Percentiles rank a stretch among this genome's conserved stretches.
Evolutionary conservation across 2,797 vertebrate genomes (phyloP).

Genomic region (Cyclopterus lumpus): DNA sequence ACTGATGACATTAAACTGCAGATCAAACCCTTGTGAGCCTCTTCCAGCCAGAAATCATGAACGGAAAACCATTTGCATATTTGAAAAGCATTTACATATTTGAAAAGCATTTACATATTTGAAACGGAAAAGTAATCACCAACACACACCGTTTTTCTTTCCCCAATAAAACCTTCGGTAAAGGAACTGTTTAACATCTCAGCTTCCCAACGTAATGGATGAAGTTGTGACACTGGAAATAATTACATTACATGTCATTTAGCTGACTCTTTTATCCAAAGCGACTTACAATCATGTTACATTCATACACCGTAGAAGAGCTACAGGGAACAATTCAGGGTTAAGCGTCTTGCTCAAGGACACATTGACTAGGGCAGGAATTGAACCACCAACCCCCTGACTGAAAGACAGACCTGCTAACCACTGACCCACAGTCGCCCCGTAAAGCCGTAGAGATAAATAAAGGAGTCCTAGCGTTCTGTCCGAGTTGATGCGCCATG

Average conservation of each 20-base stretch:
- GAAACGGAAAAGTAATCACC: slow-evolving; percentile 68
- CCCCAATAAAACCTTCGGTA: slow-evolving; percentile 68
- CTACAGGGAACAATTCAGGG: too few relatives aligned
- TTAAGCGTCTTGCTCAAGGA: too few relatives aligned
- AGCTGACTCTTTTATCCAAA: too few relatives aligned
- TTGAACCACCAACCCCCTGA: too few relatives aligned
- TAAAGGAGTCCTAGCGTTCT: slow-evolving; percentile 55
- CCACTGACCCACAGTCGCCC: too few relatives aligned
- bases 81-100: slow-evolving; percentile 68
- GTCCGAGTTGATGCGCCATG: slow-evolving; percentile 65
- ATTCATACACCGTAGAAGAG: too few relatives aligned
- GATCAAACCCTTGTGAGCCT: slow-evolving; percentile 71
- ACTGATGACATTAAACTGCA: slow-evolving; percentile 77
- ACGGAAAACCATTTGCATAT: slow-evolving; percentile 70
- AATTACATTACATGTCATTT: too few relatives aligned
- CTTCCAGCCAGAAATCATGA: slow-evolving; percentile 68
- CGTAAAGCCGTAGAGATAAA: slow-evolving; percentile 67
- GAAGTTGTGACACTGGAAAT: slow-evolving; percentile 61
- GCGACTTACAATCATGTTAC: too few relatives aligned
- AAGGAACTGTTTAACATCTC: slow-evolving; percentile 70
- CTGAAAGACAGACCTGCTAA: too few relatives aligned
- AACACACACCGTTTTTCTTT: slow-evolving; percentile 64
- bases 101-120: slow-evolving; percentile 69
- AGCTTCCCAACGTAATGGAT: slow-evolving; percentile 62
- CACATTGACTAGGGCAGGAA: too few relatives aligned